Evolutionary conservation across 2,113 vertebrate species (phyloP), one percentile per base, ranked within the genome.

Genomic region (Pteropus alecto): DNA sequence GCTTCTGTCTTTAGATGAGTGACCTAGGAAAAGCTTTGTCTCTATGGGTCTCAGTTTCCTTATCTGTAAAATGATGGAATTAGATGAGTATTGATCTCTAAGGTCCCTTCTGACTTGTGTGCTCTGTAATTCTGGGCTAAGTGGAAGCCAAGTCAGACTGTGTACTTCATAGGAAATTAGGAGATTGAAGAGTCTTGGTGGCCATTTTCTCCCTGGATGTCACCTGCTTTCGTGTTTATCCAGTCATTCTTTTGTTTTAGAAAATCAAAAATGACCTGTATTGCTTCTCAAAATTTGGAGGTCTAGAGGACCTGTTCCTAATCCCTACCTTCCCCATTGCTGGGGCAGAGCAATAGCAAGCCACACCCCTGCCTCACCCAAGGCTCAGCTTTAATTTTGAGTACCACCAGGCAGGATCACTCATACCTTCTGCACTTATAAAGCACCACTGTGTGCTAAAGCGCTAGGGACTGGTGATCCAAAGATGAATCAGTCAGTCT

Each of bases 11-110:
- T 78, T 86, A 81, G 16, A 28, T 58, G 46, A 78, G 12, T 63
- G 76, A 92, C n/a, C 46, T 61, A 67, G 38, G 26, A 87, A 71
- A 61, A 78, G 51, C 35, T 97, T 91, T 90, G 67, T 94, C 68
- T 87, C 46, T 48, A 56, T 43, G n/a, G 3, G 38, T 77, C 43
- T 88, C 77, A 30, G 56, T 61, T 85, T 87, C 61, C 46, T 93
- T 46, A 73, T 51, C 61, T 95, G 77, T 84, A 76, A 96, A 96
- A 85, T 77, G 60, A 77, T 58, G 21, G 48, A 95, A 84, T 85
- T 84, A 94, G 65, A 48, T 68, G 46, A 73, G 16, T 68, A 38
- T n/a, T 51, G 43, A 70, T 84, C n/a, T 79, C 56, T 30, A 28
- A n/a, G 24, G 28, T 60, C 33, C 13, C 22, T 92, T 93, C 30